Conservation (phyloP, 2,797 vertebrate species). For the Malurus leucopterus region DNA sequence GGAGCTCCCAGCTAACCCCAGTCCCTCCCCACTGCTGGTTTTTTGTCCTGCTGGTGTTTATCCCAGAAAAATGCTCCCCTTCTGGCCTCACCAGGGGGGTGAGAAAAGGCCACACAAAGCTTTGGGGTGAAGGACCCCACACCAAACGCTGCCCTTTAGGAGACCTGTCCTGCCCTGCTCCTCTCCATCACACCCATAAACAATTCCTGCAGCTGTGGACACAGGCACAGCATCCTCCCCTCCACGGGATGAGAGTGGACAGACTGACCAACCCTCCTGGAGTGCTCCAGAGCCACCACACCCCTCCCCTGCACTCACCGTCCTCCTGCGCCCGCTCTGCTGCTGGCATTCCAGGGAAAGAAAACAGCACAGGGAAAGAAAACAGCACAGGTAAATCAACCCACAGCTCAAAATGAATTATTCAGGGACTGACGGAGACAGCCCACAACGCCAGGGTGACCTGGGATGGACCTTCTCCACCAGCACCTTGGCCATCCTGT, state of each 20-base stretch:
- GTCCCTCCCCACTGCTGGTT: neutral
- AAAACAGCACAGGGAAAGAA: conserved; percentile 49
- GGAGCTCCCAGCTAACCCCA: neutral
- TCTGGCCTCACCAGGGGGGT: neutral
- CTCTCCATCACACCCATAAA: neutral
- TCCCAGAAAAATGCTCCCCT: rapidly evolving
- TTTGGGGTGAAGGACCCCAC: neutral
- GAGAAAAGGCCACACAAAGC: neutral
- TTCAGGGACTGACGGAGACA: rapidly evolving
- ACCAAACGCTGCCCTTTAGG: neutral
- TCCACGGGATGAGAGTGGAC: neutral
- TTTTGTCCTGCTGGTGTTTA: neutral
- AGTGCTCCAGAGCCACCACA: neutral
- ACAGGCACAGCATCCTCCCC: neutral
- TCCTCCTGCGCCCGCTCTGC: conserved; percentile 35
- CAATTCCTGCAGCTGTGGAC: rapidly evolving
- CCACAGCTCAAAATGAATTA: neutral
- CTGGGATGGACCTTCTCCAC: neutral
- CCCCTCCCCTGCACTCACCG: neutral
- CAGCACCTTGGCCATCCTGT: rapidly evolving
- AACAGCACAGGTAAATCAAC: conserved; percentile 29
- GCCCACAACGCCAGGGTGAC: neutral
- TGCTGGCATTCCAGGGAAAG: conserved; percentile 22
- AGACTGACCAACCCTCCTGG: rapidly evolving
- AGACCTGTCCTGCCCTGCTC: neutral